These are phyloP conservation scores for Cossypha niveicapilla DNA, from an alignment of 2,797 vertebrate species.

Conservation along the genomic window DNA sequence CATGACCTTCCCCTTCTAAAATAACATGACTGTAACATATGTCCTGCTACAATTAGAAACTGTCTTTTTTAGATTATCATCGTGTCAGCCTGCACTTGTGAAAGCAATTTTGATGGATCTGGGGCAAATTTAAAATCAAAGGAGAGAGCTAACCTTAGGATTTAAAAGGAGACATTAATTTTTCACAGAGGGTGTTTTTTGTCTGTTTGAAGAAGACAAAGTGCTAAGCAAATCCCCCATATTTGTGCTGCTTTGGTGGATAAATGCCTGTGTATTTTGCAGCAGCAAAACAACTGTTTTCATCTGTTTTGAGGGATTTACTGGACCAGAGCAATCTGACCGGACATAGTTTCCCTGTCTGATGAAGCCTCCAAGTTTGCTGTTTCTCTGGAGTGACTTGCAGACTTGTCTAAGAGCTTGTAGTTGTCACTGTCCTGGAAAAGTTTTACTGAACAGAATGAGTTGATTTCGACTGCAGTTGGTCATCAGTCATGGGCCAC, in stretches of 20 bases:
- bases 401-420: neutral
- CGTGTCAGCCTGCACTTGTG: conserved; percentile 29
- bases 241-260: neutral
- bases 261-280: neutral
- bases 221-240: neutral
- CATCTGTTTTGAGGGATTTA: neutral
- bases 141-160: conserved; percentile 3
- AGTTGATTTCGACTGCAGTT: neutral
- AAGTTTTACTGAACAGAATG: neutral
- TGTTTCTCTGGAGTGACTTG: neutral
- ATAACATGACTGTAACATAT: conserved; percentile 2
- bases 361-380: neutral
- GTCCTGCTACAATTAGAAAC: conserved; percentile 51
- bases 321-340: neutral
- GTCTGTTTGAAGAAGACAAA: conserved; percentile 30
- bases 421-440: neutral
- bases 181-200: conserved; percentile 17
- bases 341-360: neutral
- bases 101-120: conserved; percentile 60
- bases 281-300: neutral
- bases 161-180: conserved; percentile 31
- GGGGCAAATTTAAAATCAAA: conserved; percentile 52
- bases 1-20: conserved; percentile 32
- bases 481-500: neutral
- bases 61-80: conserved; percentile 47